These are phyloP conservation scores for Turdus rufiventris DNA, from an alignment of 2,113 vertebrate species.

Conservation along the genomic window DNA sequence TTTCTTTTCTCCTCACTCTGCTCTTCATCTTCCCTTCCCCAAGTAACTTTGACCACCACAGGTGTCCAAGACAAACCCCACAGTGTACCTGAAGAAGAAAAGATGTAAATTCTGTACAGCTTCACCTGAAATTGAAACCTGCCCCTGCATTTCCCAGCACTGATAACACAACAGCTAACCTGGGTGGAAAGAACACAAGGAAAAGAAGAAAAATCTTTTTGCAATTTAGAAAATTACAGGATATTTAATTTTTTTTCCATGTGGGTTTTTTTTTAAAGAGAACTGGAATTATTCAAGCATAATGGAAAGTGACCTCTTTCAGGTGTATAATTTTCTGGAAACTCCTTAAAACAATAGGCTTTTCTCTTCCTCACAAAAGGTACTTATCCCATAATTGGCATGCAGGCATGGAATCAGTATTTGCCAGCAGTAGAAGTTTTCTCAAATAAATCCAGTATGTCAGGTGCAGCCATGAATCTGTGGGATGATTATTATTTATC, in stretches of 20 bases:
- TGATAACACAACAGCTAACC: background rate
- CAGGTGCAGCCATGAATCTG: background rate
- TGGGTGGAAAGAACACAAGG: fast-evolving
- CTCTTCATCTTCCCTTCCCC: background rate
- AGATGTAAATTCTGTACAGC: fast-evolving
- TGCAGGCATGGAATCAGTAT: background rate
- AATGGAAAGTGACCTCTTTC: slow-evolving; percentile 10
- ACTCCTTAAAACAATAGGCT: background rate
- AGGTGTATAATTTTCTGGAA: slow-evolving; percentile 35
- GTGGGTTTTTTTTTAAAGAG: background rate
- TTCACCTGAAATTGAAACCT: background rate
- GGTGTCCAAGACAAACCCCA: background rate
- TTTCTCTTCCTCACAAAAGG: slow-evolving; percentile 12
- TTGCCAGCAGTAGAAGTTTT: slow-evolving; percentile 27
- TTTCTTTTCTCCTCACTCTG: background rate
- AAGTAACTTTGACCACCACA: background rate
- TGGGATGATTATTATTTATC: background rate
- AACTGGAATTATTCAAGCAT: background rate
- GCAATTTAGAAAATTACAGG: slow-evolving; percentile 39
- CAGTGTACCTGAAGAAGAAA: fast-evolving
- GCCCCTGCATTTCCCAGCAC: background rate
- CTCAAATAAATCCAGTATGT: slow-evolving; percentile 7
- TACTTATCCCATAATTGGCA: slow-evolving; percentile 5
- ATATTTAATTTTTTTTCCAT: background rate
- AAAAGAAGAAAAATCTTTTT: background rate